A percentile compares a stretch with the other conserved stretches of the same genome.
Evolutionary conservation across 1,140 invertebrate genomes (phyloP).

Genomic region (Lepidostoma basale): DNA sequence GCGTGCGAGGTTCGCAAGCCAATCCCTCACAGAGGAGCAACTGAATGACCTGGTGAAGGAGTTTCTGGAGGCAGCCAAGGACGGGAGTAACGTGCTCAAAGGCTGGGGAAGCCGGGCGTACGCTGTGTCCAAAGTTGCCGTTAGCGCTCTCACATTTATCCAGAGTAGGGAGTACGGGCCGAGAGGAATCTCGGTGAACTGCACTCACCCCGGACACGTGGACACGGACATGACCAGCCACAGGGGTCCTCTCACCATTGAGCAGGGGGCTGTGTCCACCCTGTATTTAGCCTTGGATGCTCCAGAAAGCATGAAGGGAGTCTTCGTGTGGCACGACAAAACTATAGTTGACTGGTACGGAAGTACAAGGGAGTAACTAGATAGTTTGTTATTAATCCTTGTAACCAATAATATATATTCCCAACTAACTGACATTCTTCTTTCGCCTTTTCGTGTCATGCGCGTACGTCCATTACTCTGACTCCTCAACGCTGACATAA

Average conservation of each 20-base stretch:
- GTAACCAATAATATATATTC: neutral
- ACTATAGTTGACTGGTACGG: slow-evolving; percentile 53
- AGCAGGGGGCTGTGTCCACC: slow-evolving; percentile 63
- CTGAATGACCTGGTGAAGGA: slow-evolving; percentile 67
- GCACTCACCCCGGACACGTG: slow-evolving; percentile 72
- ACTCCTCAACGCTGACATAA: no score
- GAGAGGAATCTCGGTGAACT: slow-evolving; percentile 71
- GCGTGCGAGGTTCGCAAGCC: slow-evolving; percentile 59
- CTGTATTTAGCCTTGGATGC: slow-evolving; percentile 56
- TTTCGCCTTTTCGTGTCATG: neutral
- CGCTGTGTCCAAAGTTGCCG: slow-evolving; percentile 73
- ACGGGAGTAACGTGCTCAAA: slow-evolving; percentile 50
- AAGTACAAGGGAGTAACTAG: no score
- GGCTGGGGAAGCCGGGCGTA: slow-evolving; percentile 73
- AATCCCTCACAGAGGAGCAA: slow-evolving; percentile 62
- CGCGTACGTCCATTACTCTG: no score
- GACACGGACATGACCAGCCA: slow-evolving; percentile 76
- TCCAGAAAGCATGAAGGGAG: slow-evolving; percentile 51
- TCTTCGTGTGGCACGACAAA: slow-evolving; percentile 56
- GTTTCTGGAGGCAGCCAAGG: slow-evolving; percentile 65
- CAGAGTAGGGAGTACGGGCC: slow-evolving; percentile 68
- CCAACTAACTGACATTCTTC: neutral
- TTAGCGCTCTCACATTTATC: slow-evolving; percentile 68
- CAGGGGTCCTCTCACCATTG: slow-evolving; percentile 68
- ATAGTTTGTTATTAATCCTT: neutral